Percentiles rank a stretch among this genome's conserved stretches.
Conservation (phyloP, 2,888 invertebrate species). For the Chalcis sispes region DNA sequence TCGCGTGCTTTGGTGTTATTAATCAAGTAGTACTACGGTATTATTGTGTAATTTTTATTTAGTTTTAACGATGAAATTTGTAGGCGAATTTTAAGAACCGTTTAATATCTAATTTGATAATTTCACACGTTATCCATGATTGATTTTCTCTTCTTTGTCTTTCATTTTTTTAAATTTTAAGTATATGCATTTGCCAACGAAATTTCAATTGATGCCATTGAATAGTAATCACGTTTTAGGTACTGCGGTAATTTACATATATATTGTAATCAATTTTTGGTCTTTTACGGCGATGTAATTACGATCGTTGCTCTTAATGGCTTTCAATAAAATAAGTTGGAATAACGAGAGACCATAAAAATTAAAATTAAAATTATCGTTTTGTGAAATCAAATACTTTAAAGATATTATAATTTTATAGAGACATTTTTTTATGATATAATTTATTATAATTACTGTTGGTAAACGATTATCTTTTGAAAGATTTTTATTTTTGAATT, state of each 20-base stretch:
- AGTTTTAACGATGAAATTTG: no score
- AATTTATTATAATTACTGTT: no score
- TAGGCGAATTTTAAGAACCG: background rate
- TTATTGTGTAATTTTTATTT: no score
- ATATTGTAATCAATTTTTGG: conserved; percentile 6
- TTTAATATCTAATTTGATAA: no score
- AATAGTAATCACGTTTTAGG: background rate
- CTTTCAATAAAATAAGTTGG: conserved; percentile 7
- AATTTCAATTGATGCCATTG: conserved; percentile 12
- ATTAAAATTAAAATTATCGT: conserved; percentile 1
- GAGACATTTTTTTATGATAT: no score
- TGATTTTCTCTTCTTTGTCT: background rate
- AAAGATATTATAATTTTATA: no score
- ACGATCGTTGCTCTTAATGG: conserved; percentile 12
- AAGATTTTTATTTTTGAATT: no score
- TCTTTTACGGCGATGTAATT: conserved; percentile 11
- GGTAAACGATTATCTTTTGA: no score
- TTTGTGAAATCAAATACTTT: no score
- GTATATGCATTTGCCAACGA: background rate
- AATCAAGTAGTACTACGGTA: no score
- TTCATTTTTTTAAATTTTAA: background rate
- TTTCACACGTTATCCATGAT: background rate
- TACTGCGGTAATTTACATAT: background rate
- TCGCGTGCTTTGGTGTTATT: no score
- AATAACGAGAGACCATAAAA: background rate